Evolutionary conservation across 2,888 invertebrate species (phyloP).

Genomic region (Macrosoma leucophasiata): DNA sequence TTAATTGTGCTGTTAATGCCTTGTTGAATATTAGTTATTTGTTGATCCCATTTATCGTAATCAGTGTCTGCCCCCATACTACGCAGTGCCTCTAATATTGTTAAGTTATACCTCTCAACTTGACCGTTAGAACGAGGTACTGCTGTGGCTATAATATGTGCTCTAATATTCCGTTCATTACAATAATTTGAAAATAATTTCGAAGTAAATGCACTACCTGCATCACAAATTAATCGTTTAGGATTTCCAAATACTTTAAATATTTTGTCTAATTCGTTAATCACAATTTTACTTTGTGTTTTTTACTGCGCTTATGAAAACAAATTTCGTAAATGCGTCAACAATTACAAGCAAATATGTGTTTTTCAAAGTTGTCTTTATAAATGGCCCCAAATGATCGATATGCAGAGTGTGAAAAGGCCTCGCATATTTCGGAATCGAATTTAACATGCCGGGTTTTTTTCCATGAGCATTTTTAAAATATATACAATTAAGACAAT

Average conservation of each 20-base stretch:
- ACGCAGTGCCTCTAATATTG: constrained; percentile 20
- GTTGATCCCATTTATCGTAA: constrained; percentile 21
- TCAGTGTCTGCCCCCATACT: constrained; percentile 24
- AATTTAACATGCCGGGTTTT: constrained; percentile 21
- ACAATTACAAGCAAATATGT: constrained; percentile 24
- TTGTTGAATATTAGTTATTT: background rate
- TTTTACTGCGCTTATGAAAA: constrained; percentile 28
- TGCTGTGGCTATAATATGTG: constrained; percentile 17
- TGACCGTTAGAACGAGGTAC: constrained; percentile 23
- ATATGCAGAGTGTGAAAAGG: constrained; percentile 27
- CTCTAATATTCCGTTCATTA: background rate
- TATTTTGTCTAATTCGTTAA: constrained; percentile 25
- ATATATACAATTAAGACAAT: constrained; percentile 25
- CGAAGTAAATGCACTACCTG: constrained; percentile 28
- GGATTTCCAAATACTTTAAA: constrained; percentile 28
- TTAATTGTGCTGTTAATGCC: constrained; percentile 4
- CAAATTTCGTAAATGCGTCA: constrained; percentile 24
- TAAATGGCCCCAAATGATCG: constrained; percentile 26
- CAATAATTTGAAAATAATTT: constrained; percentile 21
- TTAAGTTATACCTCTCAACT: constrained; percentile 21
- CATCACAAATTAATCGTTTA: constrained; percentile 25
- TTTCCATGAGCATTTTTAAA: constrained; percentile 21
- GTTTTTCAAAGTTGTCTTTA: constrained; percentile 22
- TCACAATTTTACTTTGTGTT: constrained; percentile 18
- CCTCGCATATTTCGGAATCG: constrained; percentile 24